Evolutionary conservation across 2,888 invertebrate species (phyloP).

Genomic region (Scaptodrosophila latifasciaeformis): DNA sequence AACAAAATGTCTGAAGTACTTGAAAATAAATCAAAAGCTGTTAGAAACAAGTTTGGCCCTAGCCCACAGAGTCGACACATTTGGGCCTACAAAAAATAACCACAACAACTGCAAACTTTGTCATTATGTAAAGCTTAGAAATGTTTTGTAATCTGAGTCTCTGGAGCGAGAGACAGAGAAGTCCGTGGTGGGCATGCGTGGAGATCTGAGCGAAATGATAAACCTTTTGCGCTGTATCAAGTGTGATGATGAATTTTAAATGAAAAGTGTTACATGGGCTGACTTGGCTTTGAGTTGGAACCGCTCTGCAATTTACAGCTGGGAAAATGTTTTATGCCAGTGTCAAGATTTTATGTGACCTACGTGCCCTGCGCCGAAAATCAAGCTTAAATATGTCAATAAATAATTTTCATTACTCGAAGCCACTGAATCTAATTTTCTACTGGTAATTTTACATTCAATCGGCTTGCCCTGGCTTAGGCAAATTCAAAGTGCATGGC

Average conservation of each 20-base stretch:
- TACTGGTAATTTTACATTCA: too few species aligned
- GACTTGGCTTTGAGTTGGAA: background rate
- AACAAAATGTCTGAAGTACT: conserved; percentile 43
- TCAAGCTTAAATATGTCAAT: conserved; percentile 37
- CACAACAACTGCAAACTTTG: background rate
- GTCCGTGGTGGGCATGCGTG: conserved; percentile 6
- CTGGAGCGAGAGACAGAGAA: conserved; percentile 24
- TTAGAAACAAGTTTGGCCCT: conserved; percentile 43
- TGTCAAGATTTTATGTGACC: conserved; percentile 38
- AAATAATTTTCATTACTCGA: conserved; percentile 62
- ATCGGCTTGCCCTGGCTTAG: too few species aligned
- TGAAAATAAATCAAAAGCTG: conserved; percentile 66
- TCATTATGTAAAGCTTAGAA: conserved; percentile 37
- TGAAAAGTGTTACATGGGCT: conserved; percentile 49
- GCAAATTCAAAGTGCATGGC: too few species aligned
- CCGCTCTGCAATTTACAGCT: too few species aligned
- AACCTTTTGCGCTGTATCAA: conserved; percentile 55
- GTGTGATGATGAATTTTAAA: conserved; percentile 57
- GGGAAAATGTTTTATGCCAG: conserved; percentile 39
- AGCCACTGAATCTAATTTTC: too few species aligned
- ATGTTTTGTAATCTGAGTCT: conserved; percentile 7
- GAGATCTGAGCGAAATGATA: conserved; percentile 61
- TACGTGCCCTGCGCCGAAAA: conserved; percentile 37
- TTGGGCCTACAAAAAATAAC: conserved; percentile 34
- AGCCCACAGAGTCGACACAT: conserved; percentile 50